Conservation (phyloP, 2,888 invertebrate species). For the Harpalus rubripes region DNA sequence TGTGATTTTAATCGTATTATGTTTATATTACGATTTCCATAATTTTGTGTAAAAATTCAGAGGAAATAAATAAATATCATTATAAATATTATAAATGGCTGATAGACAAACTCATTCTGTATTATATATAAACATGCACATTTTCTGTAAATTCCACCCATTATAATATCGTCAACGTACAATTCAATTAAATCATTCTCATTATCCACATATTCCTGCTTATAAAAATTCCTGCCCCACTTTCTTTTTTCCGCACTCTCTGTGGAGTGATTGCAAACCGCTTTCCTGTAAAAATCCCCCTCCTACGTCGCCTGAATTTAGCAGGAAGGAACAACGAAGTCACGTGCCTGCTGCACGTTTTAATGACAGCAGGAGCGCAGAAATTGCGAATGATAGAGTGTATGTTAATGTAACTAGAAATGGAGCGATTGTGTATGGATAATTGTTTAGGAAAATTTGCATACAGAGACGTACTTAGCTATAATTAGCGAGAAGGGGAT, state of each 20-base stretch:
- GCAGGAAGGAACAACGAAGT: background rate
- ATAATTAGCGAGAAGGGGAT: too few species aligned
- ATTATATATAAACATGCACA: too few species aligned
- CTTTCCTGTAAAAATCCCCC: background rate
- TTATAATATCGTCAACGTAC: background rate
- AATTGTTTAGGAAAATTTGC: conserved; percentile 16
- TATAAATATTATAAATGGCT: too few species aligned
- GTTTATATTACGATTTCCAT: too few species aligned
- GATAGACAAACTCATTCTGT: too few species aligned
- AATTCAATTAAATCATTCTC: background rate
- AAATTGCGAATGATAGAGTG: conserved; percentile 14
- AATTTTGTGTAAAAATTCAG: too few species aligned
- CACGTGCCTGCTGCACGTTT: conserved; percentile 13
- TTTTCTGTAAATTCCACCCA: background rate
- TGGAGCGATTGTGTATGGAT: conserved; percentile 9
- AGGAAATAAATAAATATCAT: too few species aligned
- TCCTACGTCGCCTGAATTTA: background rate
- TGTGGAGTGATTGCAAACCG: background rate
- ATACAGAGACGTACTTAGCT: background rate
- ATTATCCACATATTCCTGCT: background rate
- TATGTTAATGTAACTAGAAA: conserved; percentile 17
- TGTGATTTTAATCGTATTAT: too few species aligned
- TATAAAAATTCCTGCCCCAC: background rate
- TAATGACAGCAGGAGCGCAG: conserved; percentile 15
- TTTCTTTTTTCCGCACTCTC: background rate